A percentile compares a stretch with the other conserved stretches of the same genome.
phyloP scores from a whole-genome alignment of 1,140 invertebrate genomes.

The Physella acuta region DNA sequence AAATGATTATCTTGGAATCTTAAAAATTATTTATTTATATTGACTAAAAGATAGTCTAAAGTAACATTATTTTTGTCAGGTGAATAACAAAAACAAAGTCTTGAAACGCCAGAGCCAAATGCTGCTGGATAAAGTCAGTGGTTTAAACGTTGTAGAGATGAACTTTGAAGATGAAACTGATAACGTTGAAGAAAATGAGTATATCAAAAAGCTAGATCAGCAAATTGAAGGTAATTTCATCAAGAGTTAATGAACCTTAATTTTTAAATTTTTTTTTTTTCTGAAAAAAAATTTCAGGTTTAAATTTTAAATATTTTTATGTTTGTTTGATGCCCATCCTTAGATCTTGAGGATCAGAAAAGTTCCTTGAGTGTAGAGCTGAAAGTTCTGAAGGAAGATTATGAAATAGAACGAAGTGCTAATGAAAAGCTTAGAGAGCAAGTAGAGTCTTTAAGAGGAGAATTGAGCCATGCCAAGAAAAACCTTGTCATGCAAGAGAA shows the following conservation, averaged over 20 bases:
- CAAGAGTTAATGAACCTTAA: too few species aligned
- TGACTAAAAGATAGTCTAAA: background rate
- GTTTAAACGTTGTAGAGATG: slow-evolving; percentile 7
- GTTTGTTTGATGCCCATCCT: background rate
- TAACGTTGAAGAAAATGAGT: slow-evolving; percentile 18
- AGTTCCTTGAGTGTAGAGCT: slow-evolving; percentile 8
- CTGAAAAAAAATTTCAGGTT: too few species aligned
- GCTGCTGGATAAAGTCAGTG: slow-evolving; percentile 9
- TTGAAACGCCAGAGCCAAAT: slow-evolving; percentile 21
- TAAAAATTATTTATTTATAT: background rate
- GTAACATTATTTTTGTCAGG: slow-evolving; percentile 2
- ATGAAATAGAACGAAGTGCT: background rate
- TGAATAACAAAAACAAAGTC: slow-evolving; percentile 15
- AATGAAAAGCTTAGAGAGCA: slow-evolving; percentile 11
- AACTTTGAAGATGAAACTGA: slow-evolving; percentile 18
- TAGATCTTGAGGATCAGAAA: slow-evolving; percentile 15
- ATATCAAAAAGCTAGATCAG: slow-evolving; percentile 16
- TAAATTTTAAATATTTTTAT: background rate
- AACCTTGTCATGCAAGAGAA: background rate
- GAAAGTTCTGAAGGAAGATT: slow-evolving; percentile 12
- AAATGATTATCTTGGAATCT: too few species aligned
- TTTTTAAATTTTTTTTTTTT: too few species aligned
- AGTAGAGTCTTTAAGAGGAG: slow-evolving; percentile 6
- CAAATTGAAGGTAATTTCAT: slow-evolving; percentile 22
- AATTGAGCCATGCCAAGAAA: background rate